Conservation (phyloP, 2,797 vertebrate genomes). For the Alcedo quadribrachys region DNA sequence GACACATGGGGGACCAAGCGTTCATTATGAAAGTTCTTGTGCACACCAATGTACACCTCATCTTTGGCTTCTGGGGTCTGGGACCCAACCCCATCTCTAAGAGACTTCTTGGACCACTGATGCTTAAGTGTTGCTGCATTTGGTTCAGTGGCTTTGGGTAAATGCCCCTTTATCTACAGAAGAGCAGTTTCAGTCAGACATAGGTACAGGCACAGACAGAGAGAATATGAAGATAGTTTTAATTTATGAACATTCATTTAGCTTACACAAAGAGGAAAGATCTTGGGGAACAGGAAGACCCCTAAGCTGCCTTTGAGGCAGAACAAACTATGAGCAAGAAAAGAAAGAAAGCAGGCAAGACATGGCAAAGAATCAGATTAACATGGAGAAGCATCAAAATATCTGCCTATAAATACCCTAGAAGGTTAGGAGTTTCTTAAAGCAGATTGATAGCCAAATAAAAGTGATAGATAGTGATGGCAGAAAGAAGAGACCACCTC, state of each 20-base stretch:
- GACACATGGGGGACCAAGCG: not conserved
- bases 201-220: not conserved
- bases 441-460: not conserved
- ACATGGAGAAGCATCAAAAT: not conserved
- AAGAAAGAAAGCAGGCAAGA: slow-evolving; percentile 24
- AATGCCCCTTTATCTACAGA: not conserved
- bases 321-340: not conserved
- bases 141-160: not conserved
- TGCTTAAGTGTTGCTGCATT: not conserved
- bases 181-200: not conserved
- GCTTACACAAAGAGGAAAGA: not conserved
- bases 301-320: not conserved
- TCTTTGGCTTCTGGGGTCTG: not conserved
- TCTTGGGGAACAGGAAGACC: not conserved
- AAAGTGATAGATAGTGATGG: not conserved
- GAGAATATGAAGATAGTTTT: not conserved
- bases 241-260: not conserved
- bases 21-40: not conserved
- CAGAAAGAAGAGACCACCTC: slow-evolving; percentile 7
- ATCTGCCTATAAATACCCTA: not conserved
- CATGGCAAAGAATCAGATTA: not conserved
- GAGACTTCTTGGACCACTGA: not conserved
- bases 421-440: not conserved
- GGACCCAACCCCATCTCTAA: not conserved
- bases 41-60: not conserved